Percentiles rank a stretch among this genome's conserved stretches.
Conservation (phyloP, 2,888 invertebrate species). For the Anthophora plumipes region DNA sequence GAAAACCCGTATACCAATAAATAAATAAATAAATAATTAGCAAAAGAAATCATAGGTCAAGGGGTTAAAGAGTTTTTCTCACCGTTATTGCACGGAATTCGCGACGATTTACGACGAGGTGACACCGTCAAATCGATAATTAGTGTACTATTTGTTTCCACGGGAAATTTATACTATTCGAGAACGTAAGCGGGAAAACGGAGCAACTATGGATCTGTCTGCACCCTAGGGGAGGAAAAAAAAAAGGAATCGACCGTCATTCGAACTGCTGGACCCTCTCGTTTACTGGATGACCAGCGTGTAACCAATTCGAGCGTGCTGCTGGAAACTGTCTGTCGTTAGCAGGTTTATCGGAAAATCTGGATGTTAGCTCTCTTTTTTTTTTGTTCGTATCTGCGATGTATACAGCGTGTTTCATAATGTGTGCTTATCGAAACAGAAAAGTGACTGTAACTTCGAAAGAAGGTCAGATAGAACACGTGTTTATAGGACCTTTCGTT, state of each 20-base stretch:
- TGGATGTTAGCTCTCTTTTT: background rate
- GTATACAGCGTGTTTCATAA: background rate
- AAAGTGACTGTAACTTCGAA: no score
- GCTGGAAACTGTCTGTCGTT: background rate
- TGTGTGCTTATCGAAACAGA: background rate
- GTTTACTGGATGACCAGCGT: background rate
- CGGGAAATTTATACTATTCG: background rate
- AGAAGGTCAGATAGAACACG: no score
- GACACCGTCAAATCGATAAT: slow-evolving; percentile 41
- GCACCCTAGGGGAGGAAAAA: background rate
- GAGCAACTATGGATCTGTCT: background rate
- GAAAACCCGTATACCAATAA: no score
- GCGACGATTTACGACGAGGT: slow-evolving; percentile 13
- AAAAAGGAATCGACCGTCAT: background rate
- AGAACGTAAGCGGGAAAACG: background rate
- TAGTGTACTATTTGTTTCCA: background rate
- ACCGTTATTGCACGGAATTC: slow-evolving; percentile 16
- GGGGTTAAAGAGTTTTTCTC: slow-evolving; percentile 11
- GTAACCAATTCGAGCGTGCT: background rate
- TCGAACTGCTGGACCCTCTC: background rate
- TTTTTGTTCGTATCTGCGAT: background rate
- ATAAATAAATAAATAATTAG: no score
- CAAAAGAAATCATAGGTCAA: no score
- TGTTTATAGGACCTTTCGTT: no score
- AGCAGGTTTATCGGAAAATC: background rate